Conservation (phyloP, 2,888 invertebrate genomes). For the Lasioglossum marginatum region DNA sequence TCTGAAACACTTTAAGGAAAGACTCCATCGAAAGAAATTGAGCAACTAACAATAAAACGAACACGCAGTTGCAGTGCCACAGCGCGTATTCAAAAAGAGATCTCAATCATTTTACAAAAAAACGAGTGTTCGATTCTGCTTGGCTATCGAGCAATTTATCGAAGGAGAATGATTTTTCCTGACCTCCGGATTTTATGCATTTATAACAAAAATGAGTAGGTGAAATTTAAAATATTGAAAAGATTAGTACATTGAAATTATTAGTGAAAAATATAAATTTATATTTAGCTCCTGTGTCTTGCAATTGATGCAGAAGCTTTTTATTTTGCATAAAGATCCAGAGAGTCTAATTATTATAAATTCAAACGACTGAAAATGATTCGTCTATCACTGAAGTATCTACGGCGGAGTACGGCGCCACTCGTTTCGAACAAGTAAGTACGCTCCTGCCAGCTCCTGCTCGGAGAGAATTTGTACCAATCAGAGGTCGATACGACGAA, state of each 20-base stretch:
- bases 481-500: not conserved
- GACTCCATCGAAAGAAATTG: not conserved
- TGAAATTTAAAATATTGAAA: too few species aligned
- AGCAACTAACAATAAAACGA: not conserved
- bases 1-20: not conserved
- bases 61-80: not conserved
- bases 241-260: too few species aligned
- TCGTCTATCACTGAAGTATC: not conserved
- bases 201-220: too few species aligned
- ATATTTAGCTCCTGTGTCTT: too few species aligned
- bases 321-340: too few species aligned
- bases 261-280: too few species aligned
- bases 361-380: not conserved
- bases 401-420: too few species aligned
- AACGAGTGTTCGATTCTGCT: not conserved
- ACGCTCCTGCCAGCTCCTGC: not conserved
- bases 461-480: not conserved
- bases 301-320: too few species aligned
- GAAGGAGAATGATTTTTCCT: not conserved
- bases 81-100: not conserved
- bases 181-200: too few species aligned
- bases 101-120: not conserved
- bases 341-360: not conserved
- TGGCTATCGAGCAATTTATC: not conserved
- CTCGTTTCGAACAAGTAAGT: not conserved